phyloP scores from a whole-genome alignment of 2,113 vertebrate genomes.

The Dryoscopus gambensis region DNA sequence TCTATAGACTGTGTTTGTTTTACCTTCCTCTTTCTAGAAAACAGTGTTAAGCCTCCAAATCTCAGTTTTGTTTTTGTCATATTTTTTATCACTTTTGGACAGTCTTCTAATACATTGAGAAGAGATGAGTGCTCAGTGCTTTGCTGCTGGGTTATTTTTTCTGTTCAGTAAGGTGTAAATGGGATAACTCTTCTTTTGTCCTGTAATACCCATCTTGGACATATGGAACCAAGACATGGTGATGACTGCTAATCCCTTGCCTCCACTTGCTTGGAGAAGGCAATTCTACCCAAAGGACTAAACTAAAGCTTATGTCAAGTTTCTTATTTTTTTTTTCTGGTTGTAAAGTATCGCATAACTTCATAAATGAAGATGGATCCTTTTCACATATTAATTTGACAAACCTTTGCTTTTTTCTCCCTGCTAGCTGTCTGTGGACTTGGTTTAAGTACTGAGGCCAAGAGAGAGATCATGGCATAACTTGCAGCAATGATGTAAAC shows the following conservation, averaged over 20 bases:
- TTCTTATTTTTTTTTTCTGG: neutral
- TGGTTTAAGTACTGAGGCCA: neutral
- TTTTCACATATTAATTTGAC: neutral
- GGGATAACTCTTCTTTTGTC: neutral
- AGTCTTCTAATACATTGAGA: neutral
- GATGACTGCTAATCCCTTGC: neutral
- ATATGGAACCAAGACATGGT: neutral
- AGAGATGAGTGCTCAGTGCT: neutral
- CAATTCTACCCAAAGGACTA: neutral
- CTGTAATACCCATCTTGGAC: neutral
- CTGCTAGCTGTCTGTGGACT: neutral
- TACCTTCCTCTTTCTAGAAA: neutral
- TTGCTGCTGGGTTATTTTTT: neutral
- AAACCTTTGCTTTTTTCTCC: neutral
- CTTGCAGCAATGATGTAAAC: neutral
- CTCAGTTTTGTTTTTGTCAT: neutral
- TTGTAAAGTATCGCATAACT: neutral
- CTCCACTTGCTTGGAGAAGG: neutral
- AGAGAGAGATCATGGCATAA: neutral
- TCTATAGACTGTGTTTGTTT: neutral
- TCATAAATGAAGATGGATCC: neutral
- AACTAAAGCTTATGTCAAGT: neutral
- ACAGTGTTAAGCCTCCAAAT: neutral
- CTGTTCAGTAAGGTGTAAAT: neutral
- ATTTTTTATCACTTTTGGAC: neutral